A percentile compares a stretch with the other conserved stretches of the same genome.
Conservation (phyloP, 1,140 invertebrate genomes). For the Pogonognathellus flavescens region DNA sequence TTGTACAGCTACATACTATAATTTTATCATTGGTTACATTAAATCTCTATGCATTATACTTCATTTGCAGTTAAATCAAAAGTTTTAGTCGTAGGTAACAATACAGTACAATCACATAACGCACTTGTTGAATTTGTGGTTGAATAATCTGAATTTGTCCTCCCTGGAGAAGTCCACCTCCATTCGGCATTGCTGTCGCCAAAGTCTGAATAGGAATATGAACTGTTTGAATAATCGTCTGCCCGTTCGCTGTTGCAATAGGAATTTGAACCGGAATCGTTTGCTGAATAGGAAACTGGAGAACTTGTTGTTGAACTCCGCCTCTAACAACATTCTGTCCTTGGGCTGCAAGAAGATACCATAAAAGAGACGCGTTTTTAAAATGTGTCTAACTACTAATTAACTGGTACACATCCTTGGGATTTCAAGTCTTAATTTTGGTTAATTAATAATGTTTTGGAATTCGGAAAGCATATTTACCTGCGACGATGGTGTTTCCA, state of each 20-base stretch:
- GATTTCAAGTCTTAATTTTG: no score
- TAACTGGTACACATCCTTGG: no score
- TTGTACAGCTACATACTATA: no score
- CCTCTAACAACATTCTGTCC: constrained; percentile 81
- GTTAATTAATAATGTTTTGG: no score
- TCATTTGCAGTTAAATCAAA: no score
- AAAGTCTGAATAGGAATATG: constrained; percentile 89
- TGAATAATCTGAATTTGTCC: constrained; percentile 79
- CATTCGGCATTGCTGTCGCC: constrained; percentile 73
- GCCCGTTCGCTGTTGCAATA: constrained; percentile 88
- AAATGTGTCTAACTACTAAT: no score
- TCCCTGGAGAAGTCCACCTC: constrained; percentile 70
- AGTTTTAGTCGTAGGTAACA: no score
- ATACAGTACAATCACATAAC: no score
- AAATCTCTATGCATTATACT: no score
- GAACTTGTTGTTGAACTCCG: constrained; percentile 73
- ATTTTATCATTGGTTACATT: no score
- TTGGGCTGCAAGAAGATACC: constrained; percentile 67
- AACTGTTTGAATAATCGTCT: constrained; percentile 93
- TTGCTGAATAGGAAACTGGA: constrained; percentile 86
- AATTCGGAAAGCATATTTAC: constrained; percentile 27
- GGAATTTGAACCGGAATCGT: constrained; percentile 93
- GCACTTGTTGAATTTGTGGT: constrained; percentile 73
- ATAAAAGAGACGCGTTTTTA: no score
- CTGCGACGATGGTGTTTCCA: constrained; percentile 62